Base-by-base conservation (phyloP, 2,113 vertebrate genomes). In the Chlorodrepanis virens region DNA sequence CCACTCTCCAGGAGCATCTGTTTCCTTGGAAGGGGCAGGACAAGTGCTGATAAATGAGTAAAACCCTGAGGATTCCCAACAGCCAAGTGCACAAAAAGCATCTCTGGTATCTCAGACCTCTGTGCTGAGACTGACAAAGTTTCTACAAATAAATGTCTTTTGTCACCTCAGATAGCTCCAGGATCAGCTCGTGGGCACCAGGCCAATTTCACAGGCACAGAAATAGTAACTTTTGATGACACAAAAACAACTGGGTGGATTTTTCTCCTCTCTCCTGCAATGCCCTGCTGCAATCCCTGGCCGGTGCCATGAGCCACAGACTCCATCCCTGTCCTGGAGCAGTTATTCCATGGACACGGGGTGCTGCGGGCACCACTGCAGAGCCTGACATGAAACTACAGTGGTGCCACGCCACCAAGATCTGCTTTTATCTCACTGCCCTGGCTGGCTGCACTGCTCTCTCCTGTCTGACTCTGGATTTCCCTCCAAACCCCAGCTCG, bases 291-390 rank as follows among this genome's bases (percentile, higher is more conserved):
- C 69, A 60, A 64, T 20, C 31, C 69, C 53, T n/a, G 33, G 54
- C 35, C 60, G 49, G 10, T 5, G 28, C 39, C 82, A 59, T 4
- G 29, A 71, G 63, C 35, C 53, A 10, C 18, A 2, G 14, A 37
- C 33, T 39, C 44, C 23, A 20, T 20, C 28, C 37, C 18, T 44
- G 14, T 44, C 50, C 42, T 40, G 70, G 31, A 67, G 2, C 7
- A 21, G 29, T 14, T 10, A n/a, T 35, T 29, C n/a, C 56, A 9
- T 0, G 39, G 10, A 18, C 33, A 17, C 0, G 1, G 15, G 24
- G 9, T 9, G 29, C 1, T 10, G 29, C 25, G 50, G 33, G 23
- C 31, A n/a, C 9, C 5, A 1, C 5, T 14, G 35, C 81, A 11
- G 24, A 70, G 37, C n/a, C 63, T 42, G 22, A 6, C 49, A 20